Conservation (phyloP, 1,140 invertebrate species). For the Bilobella aurantiaca region DNA sequence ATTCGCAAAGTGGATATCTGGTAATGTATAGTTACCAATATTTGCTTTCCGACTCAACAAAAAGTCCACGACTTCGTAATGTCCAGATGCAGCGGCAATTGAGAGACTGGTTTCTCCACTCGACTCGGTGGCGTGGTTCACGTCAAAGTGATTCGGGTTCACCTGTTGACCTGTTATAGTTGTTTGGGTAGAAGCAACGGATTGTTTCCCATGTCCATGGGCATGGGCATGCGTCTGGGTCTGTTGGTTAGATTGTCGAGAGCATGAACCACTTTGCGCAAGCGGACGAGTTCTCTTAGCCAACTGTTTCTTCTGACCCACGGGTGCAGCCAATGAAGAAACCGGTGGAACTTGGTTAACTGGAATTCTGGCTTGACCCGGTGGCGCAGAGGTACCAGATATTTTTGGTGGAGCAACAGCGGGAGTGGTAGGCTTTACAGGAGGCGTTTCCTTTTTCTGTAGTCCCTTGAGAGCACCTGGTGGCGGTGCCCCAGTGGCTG, state of each 20-base stretch:
- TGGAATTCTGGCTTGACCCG: constrained; percentile 8
- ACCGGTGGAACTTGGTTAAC: constrained; percentile 36
- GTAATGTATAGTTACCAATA: constrained; percentile 50
- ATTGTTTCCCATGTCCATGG: constrained; percentile 23
- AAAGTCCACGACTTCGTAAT: constrained; percentile 87
- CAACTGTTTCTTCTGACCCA: constrained; percentile 24
- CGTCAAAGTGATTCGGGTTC: constrained; percentile 49
- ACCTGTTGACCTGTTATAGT: constrained; percentile 15
- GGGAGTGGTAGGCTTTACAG: constrained; percentile 3
- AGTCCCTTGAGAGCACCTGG: constrained; percentile 23
- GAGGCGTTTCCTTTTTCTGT: constrained; percentile 8
- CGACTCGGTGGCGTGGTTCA: constrained; percentile 92
- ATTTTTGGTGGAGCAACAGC: background rate
- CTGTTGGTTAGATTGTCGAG: constrained; percentile 28
- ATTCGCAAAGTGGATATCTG: background rate
- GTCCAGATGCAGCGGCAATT: constrained; percentile 90
- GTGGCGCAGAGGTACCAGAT: background rate
- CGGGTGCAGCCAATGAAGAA: constrained; percentile 42
- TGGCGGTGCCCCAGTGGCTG: constrained; percentile 23
- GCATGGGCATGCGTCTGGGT: constrained; percentile 26
- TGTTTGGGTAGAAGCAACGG: constrained; percentile 32
- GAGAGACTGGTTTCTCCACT: constrained; percentile 98
- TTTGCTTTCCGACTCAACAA: constrained; percentile 79
- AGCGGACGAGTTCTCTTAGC: constrained; percentile 31
- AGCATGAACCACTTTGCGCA: constrained; percentile 16